Base-by-base conservation (phyloP, 2,113 vertebrate genomes). In the Rhineura floridana region DNA sequence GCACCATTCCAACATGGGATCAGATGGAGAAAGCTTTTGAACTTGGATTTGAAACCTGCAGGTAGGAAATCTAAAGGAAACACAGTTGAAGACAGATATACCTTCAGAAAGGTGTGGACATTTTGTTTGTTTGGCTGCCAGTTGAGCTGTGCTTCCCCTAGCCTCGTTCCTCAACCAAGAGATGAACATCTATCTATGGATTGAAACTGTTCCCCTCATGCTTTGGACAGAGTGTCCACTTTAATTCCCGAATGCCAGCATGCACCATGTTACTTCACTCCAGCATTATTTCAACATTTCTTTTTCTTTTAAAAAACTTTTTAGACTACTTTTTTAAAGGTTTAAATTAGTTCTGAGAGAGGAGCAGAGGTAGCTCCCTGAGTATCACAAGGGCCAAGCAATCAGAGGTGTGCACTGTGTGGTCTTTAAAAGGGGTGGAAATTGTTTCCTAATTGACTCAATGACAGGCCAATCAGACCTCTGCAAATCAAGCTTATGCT, bases 21-120 rank as follows among this genome's bases (percentile, higher is more conserved):
- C 96, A 99, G 92, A 48, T 98, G 91, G 0, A 50, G 6, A 8
- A 6, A 48, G 98, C 98, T 50, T 95, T 92, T n/a, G 0, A 0
- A 0, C 44, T 75, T 2, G 93, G 85, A 0, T 97, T 99, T 93
- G 91, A 99, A 95, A 99, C 97, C 17, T 99, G 99, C 98, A 98
- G 99, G 98, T 99, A 85, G 94, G 92, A 12, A 90, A 50, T 42
- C 15, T 88, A 25, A n/a, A 80, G 28, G 30, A 59, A 59, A 23
- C 3, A 39, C 9, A 63, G 80, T 81, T n/a, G 2, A 33, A 67
- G 44, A 25, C 13, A 36, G n/a, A 36, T 36, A 33, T 52, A 36
- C 46, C 23, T 81, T 12, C 52, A 62, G 25, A 81, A 39, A 7
- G 73, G 3, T 10, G 2, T 28, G 23, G 73, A 25, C 7, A 59